A percentile compares a stretch with the other conserved stretches of the same genome.
Evolutionary conservation across 2,888 invertebrate genomes (phyloP).

Genomic region (Epirrhoe alternata): DNA sequence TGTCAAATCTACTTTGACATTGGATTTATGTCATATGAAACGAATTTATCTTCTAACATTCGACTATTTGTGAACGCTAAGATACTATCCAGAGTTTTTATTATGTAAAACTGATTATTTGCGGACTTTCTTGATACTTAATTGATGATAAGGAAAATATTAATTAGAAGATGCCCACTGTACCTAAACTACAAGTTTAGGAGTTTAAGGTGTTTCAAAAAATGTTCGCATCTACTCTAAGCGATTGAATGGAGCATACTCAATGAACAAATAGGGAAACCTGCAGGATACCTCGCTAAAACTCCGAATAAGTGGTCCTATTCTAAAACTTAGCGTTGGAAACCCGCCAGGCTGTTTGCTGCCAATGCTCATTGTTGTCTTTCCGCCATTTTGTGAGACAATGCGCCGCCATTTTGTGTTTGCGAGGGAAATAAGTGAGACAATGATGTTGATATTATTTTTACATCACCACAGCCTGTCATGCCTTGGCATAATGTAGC

Average conservation of each 20-base stretch:
- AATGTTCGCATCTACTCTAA: neutral
- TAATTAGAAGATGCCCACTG: too few species aligned
- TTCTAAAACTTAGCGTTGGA: conserved; percentile 53
- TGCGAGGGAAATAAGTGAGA: conserved; percentile 44
- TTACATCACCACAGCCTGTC: neutral
- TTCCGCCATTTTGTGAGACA: conserved; percentile 51
- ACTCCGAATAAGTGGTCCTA: conserved; percentile 48
- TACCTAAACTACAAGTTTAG: too few species aligned
- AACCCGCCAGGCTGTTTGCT: conserved; percentile 46
- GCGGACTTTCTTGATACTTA: too few species aligned
- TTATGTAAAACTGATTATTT: too few species aligned
- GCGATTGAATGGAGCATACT: conserved; percentile 3
- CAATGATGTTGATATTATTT: conserved; percentile 2
- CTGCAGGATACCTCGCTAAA: conserved; percentile 44
- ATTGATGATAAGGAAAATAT: too few species aligned
- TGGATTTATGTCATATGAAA: neutral
- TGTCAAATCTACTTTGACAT: neutral
- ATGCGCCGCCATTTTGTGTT: conserved; percentile 54
- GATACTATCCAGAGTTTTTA: too few species aligned
- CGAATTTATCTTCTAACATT: too few species aligned
- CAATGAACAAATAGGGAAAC: conserved; percentile 34
- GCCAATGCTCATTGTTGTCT: conserved; percentile 43
- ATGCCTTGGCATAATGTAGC: too few species aligned
- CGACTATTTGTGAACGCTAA: too few species aligned
- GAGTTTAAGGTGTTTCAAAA: neutral